Conservation (phyloP, 2,113 vertebrate genomes). For the Dissostichus mawsoni region DNA sequence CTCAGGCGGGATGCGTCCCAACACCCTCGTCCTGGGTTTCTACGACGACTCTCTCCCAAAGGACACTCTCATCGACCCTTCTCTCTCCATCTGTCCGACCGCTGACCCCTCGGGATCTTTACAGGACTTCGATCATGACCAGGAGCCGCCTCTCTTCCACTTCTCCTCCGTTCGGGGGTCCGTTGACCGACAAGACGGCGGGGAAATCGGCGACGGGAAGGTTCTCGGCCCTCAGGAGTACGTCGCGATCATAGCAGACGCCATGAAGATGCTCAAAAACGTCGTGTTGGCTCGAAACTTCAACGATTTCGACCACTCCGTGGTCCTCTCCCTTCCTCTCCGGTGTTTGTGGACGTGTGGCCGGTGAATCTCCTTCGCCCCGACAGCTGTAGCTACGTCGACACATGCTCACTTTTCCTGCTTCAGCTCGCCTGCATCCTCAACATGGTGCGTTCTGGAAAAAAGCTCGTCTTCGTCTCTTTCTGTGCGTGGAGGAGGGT, state of each 20-base stretch:
- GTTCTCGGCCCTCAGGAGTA: constrained; percentile 86
- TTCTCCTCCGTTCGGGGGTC: constrained; percentile 80
- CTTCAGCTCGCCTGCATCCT: constrained; percentile 93
- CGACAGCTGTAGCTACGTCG: constrained; percentile 89
- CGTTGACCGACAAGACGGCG: constrained; percentile 8
- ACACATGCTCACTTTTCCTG: constrained; percentile 93
- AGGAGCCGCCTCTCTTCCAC: constrained; percentile 64
- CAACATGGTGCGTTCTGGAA: constrained; percentile 91
- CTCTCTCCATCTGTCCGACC: constrained; percentile 40
- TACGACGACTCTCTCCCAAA: constrained; percentile 83
- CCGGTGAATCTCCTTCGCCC: constrained; percentile 91
- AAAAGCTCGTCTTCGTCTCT: constrained; percentile 87
- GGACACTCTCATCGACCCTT: constrained; percentile 82
- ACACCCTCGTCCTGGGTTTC: constrained; percentile 92
- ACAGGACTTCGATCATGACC: constrained; percentile 26
- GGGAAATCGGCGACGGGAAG: constrained; percentile 76
- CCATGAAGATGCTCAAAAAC: constrained; percentile 93
- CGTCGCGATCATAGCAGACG: constrained; percentile 88
- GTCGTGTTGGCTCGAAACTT: constrained; percentile 90
- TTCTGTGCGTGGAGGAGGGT: constrained; percentile 90
- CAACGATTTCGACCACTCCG: constrained; percentile 82
- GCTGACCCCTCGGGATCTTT: constrained; percentile 27
- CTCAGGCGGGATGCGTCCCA: constrained; percentile 93
- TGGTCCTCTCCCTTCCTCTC: constrained; percentile 65
- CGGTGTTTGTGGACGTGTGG: constrained; percentile 90